A percentile compares a stretch with the other conserved stretches of the same genome.
Evolutionary conservation across 2,797 vertebrate genomes (phyloP).

Genomic region (Enteromius afrohamiltoni): DNA sequence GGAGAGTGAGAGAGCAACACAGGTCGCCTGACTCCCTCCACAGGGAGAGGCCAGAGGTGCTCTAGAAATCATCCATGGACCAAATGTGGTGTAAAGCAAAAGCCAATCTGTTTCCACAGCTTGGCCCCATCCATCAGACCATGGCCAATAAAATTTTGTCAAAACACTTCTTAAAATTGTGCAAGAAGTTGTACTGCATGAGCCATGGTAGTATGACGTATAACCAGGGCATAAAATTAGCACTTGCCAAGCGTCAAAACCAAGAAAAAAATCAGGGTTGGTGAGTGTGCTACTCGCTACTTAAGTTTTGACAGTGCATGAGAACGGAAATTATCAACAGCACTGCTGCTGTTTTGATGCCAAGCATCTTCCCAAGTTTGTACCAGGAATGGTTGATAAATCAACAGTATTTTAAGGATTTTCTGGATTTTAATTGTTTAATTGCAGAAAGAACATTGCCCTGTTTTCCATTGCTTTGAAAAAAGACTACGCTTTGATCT

Average conservation of each 20-base stretch:
- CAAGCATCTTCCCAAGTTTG: not conserved
- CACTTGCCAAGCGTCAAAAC: not conserved
- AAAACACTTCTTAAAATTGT: conserved; percentile 87
- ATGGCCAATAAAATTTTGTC: conserved; percentile 82
- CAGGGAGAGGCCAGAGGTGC: conserved; percentile 77
- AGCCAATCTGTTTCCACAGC: conserved; percentile 72
- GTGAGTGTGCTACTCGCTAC: not conserved
- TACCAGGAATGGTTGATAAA: not conserved
- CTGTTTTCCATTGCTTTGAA: not conserved
- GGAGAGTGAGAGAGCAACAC: conserved; percentile 84
- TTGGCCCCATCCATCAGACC: conserved; percentile 78
- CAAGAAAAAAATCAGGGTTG: not conserved
- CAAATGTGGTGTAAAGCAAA: conserved; percentile 83
- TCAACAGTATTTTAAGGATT: conserved; percentile 19
- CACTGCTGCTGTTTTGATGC: not conserved
- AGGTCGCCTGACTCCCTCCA: conserved; percentile 84
- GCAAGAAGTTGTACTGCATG: conserved; percentile 78
- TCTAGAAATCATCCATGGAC: conserved; percentile 78
- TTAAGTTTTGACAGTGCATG: not conserved
- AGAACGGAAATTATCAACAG: not conserved
- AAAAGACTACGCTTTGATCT: too few relatives aligned
- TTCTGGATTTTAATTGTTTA: not conserved
- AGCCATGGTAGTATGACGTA: conserved; percentile 78
- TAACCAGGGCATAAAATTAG: not conserved
- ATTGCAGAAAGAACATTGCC: not conserved